Base-by-base conservation (phyloP, 2,888 invertebrate genomes). In the Idaea aversata region DNA sequence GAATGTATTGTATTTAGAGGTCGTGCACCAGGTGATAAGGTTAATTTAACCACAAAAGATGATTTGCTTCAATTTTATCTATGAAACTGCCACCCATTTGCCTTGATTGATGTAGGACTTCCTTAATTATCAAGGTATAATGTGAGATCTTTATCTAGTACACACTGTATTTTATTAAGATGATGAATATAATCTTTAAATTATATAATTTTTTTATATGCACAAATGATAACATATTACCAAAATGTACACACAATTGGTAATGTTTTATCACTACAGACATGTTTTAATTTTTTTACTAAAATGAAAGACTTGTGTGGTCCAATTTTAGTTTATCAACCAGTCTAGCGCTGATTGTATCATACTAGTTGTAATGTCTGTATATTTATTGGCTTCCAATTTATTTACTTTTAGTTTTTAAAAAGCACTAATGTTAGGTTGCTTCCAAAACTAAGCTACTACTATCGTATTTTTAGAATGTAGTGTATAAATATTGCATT, bases 261-360 rank as follows among this genome's bases (percentile, higher is more conserved):
- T 74, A 73, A 75, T 65, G 61, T 63, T 70, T 57, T 64, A 67
- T 63, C 64, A 61, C 25, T 62, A 73, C 72, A 72, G 74, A 67
- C 70, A 72, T 73, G 67, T 70, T 72, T 74, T 77, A 25, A 66
- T 72, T 73, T 74, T 77, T 72, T 73, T 73, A 76, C 70, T 68
- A 84, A 79, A 85, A 80, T 82, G 72, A 87, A 89, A 90, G 89
- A 90, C 88, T 90, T 89, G 78, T 82, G 88, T 87, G 91, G 91
- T 91, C 91, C 91, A 91, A 91, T 86, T 81, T 80, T 84, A 81
- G 79, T 83, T 85, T 84, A 79, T 81, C 73, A 72, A 71, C 74
- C 70, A 70, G 69, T 72, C 74, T 69, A 70, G 69, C 70, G 70
- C 69, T 70, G 62, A 69, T 70, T 67, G 70, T 70, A 72, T 72